Conservation (phyloP, 2,888 invertebrate species). For the Aquatica leii region DNA sequence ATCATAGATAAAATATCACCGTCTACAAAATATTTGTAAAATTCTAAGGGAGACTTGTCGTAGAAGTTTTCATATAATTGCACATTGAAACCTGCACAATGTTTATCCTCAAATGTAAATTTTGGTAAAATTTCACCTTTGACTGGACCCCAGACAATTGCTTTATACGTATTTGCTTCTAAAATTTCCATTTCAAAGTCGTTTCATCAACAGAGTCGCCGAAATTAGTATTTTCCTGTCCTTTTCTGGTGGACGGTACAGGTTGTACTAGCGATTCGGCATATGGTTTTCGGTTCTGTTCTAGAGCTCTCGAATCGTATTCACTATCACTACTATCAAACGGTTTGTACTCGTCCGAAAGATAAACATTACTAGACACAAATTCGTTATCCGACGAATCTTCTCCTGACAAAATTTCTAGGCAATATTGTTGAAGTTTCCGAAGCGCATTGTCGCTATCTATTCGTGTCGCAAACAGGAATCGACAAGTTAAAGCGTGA, state of each 20-base stretch:
- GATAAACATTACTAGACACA: neutral
- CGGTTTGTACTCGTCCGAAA: neutral
- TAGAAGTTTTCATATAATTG: too few relatives aligned
- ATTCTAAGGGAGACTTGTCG: neutral
- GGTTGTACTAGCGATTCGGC: neutral
- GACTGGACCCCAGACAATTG: too few relatives aligned
- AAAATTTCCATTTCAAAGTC: too few relatives aligned
- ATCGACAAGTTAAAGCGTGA: neutral
- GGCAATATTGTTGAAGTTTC: neutral
- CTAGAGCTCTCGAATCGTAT: neutral
- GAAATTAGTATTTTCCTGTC: neutral
- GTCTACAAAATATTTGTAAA: neutral
- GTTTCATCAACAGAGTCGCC: too few relatives aligned
- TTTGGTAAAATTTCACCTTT: too few relatives aligned
- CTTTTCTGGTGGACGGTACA: neutral
- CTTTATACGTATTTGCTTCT: too few relatives aligned
- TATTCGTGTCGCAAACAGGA: neutral
- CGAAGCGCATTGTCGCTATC: neutral
- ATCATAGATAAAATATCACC: too few relatives aligned
- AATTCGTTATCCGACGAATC: neutral
- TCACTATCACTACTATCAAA: neutral
- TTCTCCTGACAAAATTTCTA: neutral
- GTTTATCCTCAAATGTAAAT: too few relatives aligned
- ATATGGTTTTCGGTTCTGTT: neutral
- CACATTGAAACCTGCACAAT: neutral